Conservation (phyloP, 2,888 invertebrate genomes). For the Ligdia adustata region DNA sequence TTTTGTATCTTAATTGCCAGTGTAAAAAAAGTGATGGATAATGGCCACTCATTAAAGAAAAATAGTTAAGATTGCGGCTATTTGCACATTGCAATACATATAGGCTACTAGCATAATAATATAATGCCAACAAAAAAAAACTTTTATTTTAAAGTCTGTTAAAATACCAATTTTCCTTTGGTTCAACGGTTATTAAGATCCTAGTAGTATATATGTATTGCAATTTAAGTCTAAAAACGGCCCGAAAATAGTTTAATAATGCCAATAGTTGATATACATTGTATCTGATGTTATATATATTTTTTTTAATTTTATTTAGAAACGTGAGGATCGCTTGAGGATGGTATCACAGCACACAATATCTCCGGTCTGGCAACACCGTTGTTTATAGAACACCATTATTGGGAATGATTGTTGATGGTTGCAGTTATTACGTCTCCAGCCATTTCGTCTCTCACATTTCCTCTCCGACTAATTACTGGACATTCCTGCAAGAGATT, state of each 20-base stretch:
- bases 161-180: too few relatives aligned
- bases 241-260: too few relatives aligned
- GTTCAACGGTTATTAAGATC: too few relatives aligned
- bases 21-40: constrained; percentile 18
- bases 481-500: constrained; percentile 63
- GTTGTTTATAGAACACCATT: constrained; percentile 31
- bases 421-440: constrained; percentile 62
- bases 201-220: too few relatives aligned
- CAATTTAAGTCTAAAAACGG: too few relatives aligned
- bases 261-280: too few relatives aligned
- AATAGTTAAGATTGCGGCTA: too few relatives aligned
- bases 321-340: constrained; percentile 10
- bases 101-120: too few relatives aligned
- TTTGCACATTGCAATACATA: too few relatives aligned
- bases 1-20: constrained; percentile 28
- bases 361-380: constrained; percentile 62
- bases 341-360: constrained; percentile 40
- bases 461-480: constrained; percentile 66
- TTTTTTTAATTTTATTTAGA: constrained; percentile 9
- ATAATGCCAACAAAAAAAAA: too few relatives aligned
- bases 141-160: too few relatives aligned
- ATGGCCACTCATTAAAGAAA: constrained; percentile 26
- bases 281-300: too few relatives aligned
- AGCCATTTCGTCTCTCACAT: constrained; percentile 58
- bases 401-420: constrained; percentile 78